Evolutionary conservation across 2,888 invertebrate genomes (phyloP).

Genomic region (Odontothrips loti): DNA sequence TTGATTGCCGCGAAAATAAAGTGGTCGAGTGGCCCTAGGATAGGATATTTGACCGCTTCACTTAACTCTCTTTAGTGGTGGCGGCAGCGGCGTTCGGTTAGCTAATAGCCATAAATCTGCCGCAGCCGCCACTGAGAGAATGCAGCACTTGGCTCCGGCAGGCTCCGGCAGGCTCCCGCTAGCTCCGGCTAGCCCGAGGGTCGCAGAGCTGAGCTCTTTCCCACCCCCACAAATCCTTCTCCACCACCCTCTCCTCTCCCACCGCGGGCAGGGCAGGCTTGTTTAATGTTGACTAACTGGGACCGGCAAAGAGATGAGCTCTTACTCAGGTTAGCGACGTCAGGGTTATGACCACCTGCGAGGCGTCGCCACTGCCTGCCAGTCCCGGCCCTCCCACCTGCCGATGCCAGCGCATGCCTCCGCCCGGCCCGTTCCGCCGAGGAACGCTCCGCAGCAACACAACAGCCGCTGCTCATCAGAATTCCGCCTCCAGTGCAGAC

Average conservation of each 20-base stretch:
- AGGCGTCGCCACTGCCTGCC: background rate
- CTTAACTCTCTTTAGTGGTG: background rate
- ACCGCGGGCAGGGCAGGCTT: background rate
- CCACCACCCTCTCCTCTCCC: background rate
- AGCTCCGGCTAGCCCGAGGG: too few relatives aligned
- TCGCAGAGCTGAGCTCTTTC: background rate
- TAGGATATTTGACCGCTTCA: background rate
- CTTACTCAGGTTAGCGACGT: conserved; percentile 16
- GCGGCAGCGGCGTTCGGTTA: background rate
- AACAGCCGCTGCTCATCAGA: background rate
- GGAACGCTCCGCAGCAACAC: too few relatives aligned
- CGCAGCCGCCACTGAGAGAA: background rate
- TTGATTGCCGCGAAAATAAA: too few relatives aligned
- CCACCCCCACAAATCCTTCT: background rate
- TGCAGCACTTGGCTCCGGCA: too few relatives aligned
- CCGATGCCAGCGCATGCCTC: too few relatives aligned
- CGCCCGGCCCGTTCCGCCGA: too few relatives aligned
- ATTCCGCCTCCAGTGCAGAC: too few relatives aligned
- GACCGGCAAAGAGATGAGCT: background rate
- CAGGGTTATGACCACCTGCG: conserved; percentile 10
- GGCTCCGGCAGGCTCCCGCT: too few relatives aligned
- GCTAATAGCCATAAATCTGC: background rate
- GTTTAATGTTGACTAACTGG: conserved; percentile 23
- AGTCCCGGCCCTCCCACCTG: background rate
- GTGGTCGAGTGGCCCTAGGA: too few relatives aligned